Evolutionary conservation across 2,113 vertebrate species (phyloP), one percentile per base, ranked within the genome.

Genomic region (Corydoras maculifer): DNA sequence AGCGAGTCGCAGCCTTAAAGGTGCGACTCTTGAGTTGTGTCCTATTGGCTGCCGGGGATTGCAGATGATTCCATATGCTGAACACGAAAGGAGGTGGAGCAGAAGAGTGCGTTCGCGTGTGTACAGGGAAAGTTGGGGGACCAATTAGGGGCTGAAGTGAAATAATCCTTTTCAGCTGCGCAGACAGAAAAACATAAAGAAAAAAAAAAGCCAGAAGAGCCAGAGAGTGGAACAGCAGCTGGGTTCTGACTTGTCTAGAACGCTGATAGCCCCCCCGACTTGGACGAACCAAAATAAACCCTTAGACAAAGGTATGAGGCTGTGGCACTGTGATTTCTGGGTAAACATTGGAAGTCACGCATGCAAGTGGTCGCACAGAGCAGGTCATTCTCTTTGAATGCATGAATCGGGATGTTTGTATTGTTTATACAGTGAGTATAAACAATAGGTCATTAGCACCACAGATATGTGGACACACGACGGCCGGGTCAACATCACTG

Each of bases 11-110:
- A 67, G 78, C 79, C 69, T 83, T 74, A 86, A 89, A 90, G 88
- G 87, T 90, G 87, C 86, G 87, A 81, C 83, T 75, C 70, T 70
- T 58, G 64, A 61, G 59, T 89, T 90, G 87, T 85, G 74, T 77
- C 49, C 35, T 43, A 43, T 43, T 43, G 35, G 35, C 35, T 43
- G 35, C 65, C 58, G 62, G 69, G 73, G 76, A 77, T 75, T 81
- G 83, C 74, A 82, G 32, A 30, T 1, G 25, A 53, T 58, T 74
- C 8, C 31, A 62, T 64, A 2, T 51, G 88, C 51, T 68, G 74
- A 31, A 63, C 58, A 65, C 64, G 49, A 77, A 59, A 67, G 3
- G 75, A 77, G 78, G 78, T 68, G 57, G 58, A 54, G 15, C 32
- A 11, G 29, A 35, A 43, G 30, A 73, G 15, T 9, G 31, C 58